Conservation (phyloP, 2,113 vertebrate genomes). For the Empidonax traillii region DNA sequence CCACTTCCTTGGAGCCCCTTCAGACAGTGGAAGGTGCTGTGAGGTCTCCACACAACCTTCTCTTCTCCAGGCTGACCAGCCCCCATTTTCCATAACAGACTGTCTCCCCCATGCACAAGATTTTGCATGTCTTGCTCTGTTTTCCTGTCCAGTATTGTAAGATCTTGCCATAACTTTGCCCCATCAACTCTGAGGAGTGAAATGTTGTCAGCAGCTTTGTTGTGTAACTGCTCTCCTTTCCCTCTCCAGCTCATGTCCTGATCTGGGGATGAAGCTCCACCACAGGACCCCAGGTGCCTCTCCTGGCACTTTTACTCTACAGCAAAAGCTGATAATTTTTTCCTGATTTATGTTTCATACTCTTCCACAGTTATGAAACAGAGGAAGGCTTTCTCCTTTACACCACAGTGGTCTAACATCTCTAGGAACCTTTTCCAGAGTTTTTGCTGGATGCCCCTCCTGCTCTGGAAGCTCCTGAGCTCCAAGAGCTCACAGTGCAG, state of each 20-base stretch:
- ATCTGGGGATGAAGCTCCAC: not conserved
- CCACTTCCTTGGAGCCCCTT: not conserved
- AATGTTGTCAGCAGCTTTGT: not conserved
- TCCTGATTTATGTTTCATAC: not conserved
- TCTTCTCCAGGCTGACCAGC: not conserved
- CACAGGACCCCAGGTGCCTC: not conserved
- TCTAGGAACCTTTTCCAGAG: not conserved
- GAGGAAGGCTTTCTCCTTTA: not conserved
- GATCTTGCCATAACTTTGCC: not conserved
- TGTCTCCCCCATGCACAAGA: fast-evolving
- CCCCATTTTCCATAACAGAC: not conserved
- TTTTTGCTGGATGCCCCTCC: not conserved
- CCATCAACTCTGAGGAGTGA: not conserved
- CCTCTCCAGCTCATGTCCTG: not conserved
- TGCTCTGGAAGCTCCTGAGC: fast-evolving
- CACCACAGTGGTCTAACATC: not conserved
- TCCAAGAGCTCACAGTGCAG: fast-evolving
- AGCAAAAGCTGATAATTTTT: not conserved
- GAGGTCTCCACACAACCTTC: not conserved
- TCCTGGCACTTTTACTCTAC: not conserved
- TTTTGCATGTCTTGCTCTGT: not conserved
- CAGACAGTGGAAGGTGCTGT: not conserved
- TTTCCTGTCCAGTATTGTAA: not conserved
- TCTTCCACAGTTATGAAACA: not conserved
- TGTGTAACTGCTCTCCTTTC: not conserved